Conservation (phyloP, 2,113 vertebrate genomes). For the Labeo catla region DNA sequence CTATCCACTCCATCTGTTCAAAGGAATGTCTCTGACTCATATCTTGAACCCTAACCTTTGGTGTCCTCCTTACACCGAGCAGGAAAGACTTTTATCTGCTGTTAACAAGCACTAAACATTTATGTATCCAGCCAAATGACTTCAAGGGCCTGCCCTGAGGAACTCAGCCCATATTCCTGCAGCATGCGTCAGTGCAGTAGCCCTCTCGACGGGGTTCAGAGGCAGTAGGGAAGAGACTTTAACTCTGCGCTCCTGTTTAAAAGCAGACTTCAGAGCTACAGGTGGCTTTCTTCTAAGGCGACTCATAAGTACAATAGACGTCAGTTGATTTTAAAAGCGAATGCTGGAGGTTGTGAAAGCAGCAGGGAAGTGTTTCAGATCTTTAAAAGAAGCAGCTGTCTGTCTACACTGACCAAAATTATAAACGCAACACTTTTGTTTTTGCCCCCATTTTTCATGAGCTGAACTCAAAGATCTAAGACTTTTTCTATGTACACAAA, state of each 20-base stretch:
- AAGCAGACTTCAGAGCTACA: slow-evolving; percentile 8
- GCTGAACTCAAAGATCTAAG: no score
- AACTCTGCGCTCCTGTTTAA: slow-evolving; percentile 4
- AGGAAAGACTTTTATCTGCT: slow-evolving; percentile 28
- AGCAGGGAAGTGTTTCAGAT: slow-evolving; percentile 8
- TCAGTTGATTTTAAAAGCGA: slow-evolving; percentile 15
- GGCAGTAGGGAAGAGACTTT: not conserved
- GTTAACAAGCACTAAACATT: slow-evolving; percentile 39
- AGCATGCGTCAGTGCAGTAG: slow-evolving; percentile 7
- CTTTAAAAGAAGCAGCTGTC: not conserved
- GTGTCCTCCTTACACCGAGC: slow-evolving; percentile 15
- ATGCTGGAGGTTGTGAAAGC: not conserved
- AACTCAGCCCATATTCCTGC: not conserved
- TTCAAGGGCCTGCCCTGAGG: slow-evolving; percentile 18
- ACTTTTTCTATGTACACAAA: no score
- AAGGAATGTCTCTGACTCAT: not conserved
- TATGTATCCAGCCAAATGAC: slow-evolving; percentile 25
- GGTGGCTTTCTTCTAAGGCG: not conserved
- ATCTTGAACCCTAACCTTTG: not conserved
- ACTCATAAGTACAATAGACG: slow-evolving; percentile 12
- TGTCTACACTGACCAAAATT: no score
- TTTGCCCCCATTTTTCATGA: no score
- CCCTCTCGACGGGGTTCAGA: not conserved
- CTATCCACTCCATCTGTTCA: not conserved
- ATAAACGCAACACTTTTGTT: no score